Evolutionary conservation across 2,113 vertebrate genomes (phyloP), one percentile per base, ranked within the genome.

Genomic region (Saccopteryx leptura): DNA sequence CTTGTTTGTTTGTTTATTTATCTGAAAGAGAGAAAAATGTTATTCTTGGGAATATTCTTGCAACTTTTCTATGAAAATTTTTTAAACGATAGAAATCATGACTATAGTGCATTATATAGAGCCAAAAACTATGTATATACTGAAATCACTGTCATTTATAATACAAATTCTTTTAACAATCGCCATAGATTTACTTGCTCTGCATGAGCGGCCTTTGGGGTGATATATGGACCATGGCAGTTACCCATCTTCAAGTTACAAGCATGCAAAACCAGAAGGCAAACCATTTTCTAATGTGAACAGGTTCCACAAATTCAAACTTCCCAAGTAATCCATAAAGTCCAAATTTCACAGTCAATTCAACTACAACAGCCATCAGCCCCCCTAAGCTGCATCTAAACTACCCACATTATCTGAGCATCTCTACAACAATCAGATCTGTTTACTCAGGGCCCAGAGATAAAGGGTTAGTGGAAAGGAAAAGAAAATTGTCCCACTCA

Each of bases 331-430:
- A 84, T 58, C 87, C 71, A 60, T 24, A 39, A 94, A 87, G 78
- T 82, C 75, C 74, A 79, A n/a, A 76, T 91, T 95, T 84, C 93
- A 93, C 13, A 82, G 78, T 68, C 10, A 56, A 4, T 94, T 95
- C 54, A 91, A 12, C 19, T 18, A 60, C 18, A 92, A 31, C 19
- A 46, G 60, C 72, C 12, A 24, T 19, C 60, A 74, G 46, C 21
- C 10, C 6, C 46, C n/a, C 18, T 7, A 48, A 69, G 39, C 69
- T 72, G 71, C 65, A 50, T 88, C 61, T 83, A 89, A 93, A 96
- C 54, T n/a, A 78, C 17, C 17, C 48, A 58, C 18, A 88, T 82
- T 86, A 75, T 68, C 48, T 71, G 83, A 61, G 10, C 66, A 63
- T 39, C 74, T 94, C 69, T 24, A 15, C 46, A 17, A 17, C 52